Conservation (phyloP, 2,888 invertebrate species). For the Thecophora atra region DNA sequence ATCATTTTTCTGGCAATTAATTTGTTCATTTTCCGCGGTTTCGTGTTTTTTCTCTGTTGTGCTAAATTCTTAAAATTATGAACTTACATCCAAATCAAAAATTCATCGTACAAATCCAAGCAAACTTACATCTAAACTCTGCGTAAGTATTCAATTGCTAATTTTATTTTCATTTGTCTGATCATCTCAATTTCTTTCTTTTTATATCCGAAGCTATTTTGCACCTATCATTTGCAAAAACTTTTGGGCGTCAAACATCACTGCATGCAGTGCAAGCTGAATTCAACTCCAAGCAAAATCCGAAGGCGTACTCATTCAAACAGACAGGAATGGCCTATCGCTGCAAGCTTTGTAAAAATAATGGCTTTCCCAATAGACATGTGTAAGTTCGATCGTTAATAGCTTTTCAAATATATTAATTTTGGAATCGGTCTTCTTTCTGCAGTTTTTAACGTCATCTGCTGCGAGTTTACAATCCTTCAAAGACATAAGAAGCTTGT, state of each 20-base stretch:
- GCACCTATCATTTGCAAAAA: conserved; percentile 52
- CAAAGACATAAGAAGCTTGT: conserved; percentile 46
- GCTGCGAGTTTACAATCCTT: conserved; percentile 44
- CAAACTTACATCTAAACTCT: too few relatives aligned
- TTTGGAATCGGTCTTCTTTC: neutral
- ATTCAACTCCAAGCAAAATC: conserved; percentile 50
- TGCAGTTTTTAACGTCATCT: conserved; percentile 48
- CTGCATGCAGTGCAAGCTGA: conserved; percentile 50
- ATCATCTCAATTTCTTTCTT: neutral
- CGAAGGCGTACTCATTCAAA: conserved; percentile 50
- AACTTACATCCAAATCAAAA: too few relatives aligned
- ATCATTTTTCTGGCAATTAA: too few relatives aligned
- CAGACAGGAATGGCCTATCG: conserved; percentile 54
- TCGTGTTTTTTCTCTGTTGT: too few relatives aligned
- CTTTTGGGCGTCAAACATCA: conserved; percentile 51
- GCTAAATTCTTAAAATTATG: too few relatives aligned
- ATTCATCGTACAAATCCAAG: too few relatives aligned
- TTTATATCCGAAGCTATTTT: conserved; percentile 24
- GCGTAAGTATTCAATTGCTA: conserved; percentile 22
- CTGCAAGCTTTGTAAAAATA: conserved; percentile 47
- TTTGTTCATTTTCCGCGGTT: too few relatives aligned
- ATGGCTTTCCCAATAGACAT: conserved; percentile 48
- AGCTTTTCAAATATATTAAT: neutral
- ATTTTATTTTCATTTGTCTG: neutral
- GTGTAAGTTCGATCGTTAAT: conserved; percentile 42